phyloP scores from a whole-genome alignment of 2,113 vertebrate species.

The Charadrius vociferus region DNA sequence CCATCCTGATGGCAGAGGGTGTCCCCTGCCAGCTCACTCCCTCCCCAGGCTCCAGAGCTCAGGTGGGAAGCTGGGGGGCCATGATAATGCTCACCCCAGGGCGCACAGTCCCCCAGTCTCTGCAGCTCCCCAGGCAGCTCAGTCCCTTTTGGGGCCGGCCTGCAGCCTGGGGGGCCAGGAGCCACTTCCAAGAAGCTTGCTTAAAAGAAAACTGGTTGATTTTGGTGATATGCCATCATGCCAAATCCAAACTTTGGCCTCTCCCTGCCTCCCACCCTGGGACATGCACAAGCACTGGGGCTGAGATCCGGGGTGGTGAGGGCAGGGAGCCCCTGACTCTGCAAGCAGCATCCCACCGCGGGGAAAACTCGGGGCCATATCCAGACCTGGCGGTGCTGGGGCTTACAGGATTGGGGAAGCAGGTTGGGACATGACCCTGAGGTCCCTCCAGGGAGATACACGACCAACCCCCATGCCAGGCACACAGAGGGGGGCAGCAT shows the following conservation, averaged over 20 bases:
- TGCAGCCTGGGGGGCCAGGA: neutral
- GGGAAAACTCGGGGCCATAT: neutral
- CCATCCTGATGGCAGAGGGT: neutral
- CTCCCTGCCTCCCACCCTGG: neutral
- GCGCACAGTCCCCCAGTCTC: fast-evolving
- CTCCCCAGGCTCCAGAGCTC: neutral
- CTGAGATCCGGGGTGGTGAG: neutral
- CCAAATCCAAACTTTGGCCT: neutral
- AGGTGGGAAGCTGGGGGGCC: neutral
- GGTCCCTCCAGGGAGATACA: neutral
- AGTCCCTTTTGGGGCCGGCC: neutral
- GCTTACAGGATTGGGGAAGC: neutral
- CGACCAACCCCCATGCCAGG: neutral
- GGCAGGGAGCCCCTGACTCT: neutral
- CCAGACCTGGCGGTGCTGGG: fast-evolving
- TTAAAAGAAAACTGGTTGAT: neutral
- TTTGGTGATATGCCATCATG: neutral
- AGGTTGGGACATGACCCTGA: neutral
- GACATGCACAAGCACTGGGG: fast-evolving
- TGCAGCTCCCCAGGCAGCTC: neutral
- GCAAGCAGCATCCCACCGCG: fast-evolving
- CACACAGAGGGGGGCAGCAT: neutral
- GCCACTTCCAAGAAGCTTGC: neutral
- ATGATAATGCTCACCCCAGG: neutral
- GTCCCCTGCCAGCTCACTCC: neutral